Evolutionary conservation across 2,797 vertebrate genomes (phyloP), one percentile per base, ranked within the genome.

Genomic region (Molossus alvarezi): DNA sequence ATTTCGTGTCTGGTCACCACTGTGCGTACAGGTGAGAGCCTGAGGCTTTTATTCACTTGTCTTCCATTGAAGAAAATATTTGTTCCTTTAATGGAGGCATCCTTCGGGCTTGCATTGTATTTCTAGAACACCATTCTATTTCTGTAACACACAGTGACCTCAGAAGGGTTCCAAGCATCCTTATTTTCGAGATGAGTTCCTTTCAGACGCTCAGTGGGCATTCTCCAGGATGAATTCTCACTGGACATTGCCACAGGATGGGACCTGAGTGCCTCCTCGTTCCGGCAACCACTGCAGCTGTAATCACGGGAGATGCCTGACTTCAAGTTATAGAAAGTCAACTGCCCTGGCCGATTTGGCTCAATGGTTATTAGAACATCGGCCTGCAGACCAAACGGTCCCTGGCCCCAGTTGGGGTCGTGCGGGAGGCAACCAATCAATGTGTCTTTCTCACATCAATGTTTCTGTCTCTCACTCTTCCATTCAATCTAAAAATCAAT

Each of bases 261-360:
- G 14, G 48, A 29, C 76, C 51, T 33, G 3, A 21, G 25, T 12
- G 51, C 9, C 72, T 57, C 37, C 37, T 71, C 8, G 0, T 33
- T 3, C 6, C 25, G 80, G 12, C 12, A 29, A 3, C 27, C 5
- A 0, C 0, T 2, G 7, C 9, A 55, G 55, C 71, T 75, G n/a
- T 79, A 55, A 15, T 6, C 48, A 11, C 0, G 1, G 3, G 25
- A 51, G 53, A 58, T 3, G 17, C 51, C 62, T 60, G 69, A 2
- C 20, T 23, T 0, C 29, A 41, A 77, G 62, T 81, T 48, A 64
- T 1, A 69, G 51, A 72, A 72, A 72, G 18, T 60, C 41, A 45
- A 45, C 41, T 45, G 41, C 41, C 6, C 41, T 45, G 41, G 41
- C 41, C 41, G 41, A 3, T 45, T 45, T 45, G 41, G 41, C 41